Conservation (phyloP, 2,797 vertebrate genomes). For the Coracias cyanogaster region DNA sequence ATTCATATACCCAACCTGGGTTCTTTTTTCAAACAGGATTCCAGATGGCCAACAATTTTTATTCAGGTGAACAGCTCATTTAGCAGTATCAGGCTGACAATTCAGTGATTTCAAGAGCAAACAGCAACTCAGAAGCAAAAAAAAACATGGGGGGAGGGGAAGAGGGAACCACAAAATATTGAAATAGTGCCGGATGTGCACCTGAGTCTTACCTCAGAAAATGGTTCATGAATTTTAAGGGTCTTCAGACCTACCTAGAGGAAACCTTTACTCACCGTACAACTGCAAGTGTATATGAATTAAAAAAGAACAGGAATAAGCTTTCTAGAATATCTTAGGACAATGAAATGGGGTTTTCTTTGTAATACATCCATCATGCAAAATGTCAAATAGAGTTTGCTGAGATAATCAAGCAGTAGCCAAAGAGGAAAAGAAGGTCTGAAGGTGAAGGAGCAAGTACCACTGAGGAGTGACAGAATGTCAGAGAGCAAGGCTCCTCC, state of each 20-base stretch:
- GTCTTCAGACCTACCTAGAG: background rate
- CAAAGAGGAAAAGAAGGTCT: constrained; percentile 32
- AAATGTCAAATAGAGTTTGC: constrained; percentile 31
- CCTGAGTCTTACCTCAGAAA: constrained; percentile 12
- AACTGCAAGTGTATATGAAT: background rate
- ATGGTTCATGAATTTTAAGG: constrained; percentile 53
- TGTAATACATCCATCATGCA: background rate
- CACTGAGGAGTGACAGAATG: constrained; percentile 31
- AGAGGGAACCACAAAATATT: constrained; percentile 24
- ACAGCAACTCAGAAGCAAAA: constrained; percentile 31
- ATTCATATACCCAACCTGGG: background rate
- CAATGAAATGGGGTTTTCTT: constrained; percentile 21
- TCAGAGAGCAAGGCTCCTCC: background rate
- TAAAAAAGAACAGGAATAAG: background rate
- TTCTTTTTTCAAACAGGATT: background rate
- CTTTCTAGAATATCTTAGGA: constrained; percentile 11
- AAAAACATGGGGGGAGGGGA: background rate
- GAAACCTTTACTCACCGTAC: background rate
- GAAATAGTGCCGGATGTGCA: constrained; percentile 9
- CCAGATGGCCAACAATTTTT: constrained; percentile 61
- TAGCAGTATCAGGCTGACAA: background rate
- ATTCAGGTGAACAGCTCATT: constrained; percentile 68
- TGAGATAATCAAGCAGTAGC: constrained; percentile 23
- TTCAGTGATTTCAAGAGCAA: constrained; percentile 35
- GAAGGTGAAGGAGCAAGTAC: constrained; percentile 24